Evolutionary conservation across 1,140 invertebrate species (phyloP), one percentile per base, ranked within the genome.

Genomic region (Parapsyche elsis): DNA sequence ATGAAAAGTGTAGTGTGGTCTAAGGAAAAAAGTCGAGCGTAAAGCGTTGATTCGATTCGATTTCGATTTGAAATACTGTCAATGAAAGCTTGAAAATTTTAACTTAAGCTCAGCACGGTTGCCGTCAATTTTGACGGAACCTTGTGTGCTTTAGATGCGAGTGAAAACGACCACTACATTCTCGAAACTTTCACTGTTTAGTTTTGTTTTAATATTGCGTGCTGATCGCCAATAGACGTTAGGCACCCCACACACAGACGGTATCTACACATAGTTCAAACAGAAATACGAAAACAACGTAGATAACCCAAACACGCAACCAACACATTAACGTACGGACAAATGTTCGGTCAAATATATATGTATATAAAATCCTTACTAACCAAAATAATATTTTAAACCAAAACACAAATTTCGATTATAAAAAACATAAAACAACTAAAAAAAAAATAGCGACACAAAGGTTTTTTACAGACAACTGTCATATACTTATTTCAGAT

Each of bases 231-330:
- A 61, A 61, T 9, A 16, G 16, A 61, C 57, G 16, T 21, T 61
- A 61, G 16, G 16, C 16, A 61, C 57, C n/a, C 57, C 16, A 21
- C 57, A 21, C 57, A 21, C 21, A 61, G 49, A 53, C 49, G 49
- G 16, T 16, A 53, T 53, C 49, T 53, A 53, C 49, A 38, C 30
- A 38, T 38, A 38, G 30, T 38, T 38, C 30, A 38, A 38, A 38
- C 30, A 38, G 49, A 53, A 53, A 53, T 53, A 53, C 10, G 19
- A 61, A 24, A 67, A 24, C 5, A 67, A 26, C 64, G 9, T 12
- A 67, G 64, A 67, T 67, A 67, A 67, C 64, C 64, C 24, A 12
- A 67, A 26, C 64, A 67, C 64, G 64, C 64, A 67, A 67, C 24
- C 64, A 67, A 67, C 21, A 67, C 64, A 67, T 67, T 67, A 67